Percentiles rank a stretch among this genome's conserved stretches.
These are phyloP conservation scores for Peucedramus taeniatus DNA, from an alignment of 2,113 vertebrate species.

Conservation along the genomic window DNA sequence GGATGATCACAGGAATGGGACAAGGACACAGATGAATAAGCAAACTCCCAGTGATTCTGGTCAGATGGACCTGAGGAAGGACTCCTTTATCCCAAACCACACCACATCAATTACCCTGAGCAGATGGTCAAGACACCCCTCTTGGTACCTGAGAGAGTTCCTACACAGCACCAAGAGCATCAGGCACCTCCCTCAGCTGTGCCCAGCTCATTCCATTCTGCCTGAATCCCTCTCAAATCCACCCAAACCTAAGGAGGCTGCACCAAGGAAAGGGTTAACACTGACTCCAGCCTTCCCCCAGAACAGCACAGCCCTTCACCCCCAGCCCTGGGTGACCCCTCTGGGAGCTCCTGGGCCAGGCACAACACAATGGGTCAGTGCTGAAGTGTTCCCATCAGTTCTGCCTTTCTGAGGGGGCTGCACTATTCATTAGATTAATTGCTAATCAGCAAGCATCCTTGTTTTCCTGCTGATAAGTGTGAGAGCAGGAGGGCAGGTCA, in stretches of 20 bases:
- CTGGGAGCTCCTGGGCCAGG: not conserved
- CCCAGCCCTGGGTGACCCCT: not conserved
- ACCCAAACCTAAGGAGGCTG: not conserved
- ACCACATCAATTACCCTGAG: not conserved
- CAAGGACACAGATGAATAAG: not conserved
- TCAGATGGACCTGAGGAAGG: not conserved
- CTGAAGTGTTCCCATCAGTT: not conserved
- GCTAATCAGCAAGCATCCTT: not conserved
- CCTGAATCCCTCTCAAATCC: not conserved
- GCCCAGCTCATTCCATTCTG: not conserved
- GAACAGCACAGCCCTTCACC: not conserved
- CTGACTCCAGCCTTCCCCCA: not conserved
- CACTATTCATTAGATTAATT: not conserved
- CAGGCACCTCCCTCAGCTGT: not conserved
- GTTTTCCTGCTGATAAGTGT: not conserved
- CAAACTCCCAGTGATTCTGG: not conserved
- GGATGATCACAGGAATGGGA: not conserved
- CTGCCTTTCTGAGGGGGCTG: not conserved
- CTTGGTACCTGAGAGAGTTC: not conserved
- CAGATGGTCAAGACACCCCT: not conserved
- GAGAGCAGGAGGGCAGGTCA: constrained; percentile 9
- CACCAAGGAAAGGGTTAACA: not conserved
- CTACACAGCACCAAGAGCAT: not conserved
- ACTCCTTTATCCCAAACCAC: not conserved
- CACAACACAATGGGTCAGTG: not conserved